Conservation (phyloP, 35 echinoderm and acorn worm species). For the Lytechinus pictus region DNA sequence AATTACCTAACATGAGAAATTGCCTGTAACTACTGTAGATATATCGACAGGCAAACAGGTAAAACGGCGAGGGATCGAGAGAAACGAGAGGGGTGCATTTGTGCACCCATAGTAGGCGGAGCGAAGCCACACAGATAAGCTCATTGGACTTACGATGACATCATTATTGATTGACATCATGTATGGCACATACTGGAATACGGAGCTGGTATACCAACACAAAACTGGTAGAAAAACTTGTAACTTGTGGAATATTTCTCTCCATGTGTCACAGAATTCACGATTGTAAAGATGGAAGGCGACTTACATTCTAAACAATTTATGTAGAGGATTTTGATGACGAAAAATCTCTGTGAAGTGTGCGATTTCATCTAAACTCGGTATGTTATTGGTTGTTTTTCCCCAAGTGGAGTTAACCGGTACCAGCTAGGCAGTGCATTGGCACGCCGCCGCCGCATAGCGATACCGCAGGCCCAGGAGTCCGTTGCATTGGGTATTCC, state of each 20-base stretch:
- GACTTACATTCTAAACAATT: neutral
- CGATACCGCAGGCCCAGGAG: constrained; percentile 23
- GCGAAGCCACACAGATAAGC: constrained; percentile 12
- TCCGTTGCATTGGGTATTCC: neutral
- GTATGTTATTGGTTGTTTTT: constrained; percentile 30
- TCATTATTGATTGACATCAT: constrained; percentile 32
- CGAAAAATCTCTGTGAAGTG: neutral
- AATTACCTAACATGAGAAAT: no score
- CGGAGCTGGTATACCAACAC: neutral
- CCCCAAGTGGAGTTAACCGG: neutral
- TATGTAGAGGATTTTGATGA: neutral
- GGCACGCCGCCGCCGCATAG: constrained; percentile 41
- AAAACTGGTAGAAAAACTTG: neutral
- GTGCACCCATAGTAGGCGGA: neutral
- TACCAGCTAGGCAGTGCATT: neutral
- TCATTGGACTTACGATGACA: constrained; percentile 14
- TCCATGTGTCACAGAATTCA: neutral
- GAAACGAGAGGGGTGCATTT: neutral
- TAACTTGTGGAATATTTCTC: constrained; percentile 20
- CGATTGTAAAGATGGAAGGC: neutral
- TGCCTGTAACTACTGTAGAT: no score
- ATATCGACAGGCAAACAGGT: no score
- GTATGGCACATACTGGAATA: neutral
- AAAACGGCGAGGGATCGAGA: no score
- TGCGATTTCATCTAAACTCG: neutral